Base-by-base conservation (phyloP, 2,797 vertebrate genomes). In the Eospalax fontanierii region DNA sequence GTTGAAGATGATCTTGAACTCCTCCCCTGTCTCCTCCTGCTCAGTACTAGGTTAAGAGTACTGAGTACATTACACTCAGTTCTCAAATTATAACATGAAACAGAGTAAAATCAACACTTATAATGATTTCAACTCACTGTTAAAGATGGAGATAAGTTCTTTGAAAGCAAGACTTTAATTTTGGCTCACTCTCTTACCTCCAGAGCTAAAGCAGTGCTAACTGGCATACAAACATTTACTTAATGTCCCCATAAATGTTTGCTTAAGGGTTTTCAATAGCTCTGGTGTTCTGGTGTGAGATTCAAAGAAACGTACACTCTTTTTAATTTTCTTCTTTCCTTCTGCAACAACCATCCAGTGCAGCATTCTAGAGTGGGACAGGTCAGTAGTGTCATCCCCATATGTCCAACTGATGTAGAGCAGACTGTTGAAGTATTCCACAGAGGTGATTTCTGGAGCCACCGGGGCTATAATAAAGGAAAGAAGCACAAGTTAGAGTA, bases 331-430 rank as follows among this genome's bases (percentile, higher is more conserved):
- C 87, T 99, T 99, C 98, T 97, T 99, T 61, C 99, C 99, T 59
- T 99, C 98, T 0, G 99, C 99, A 26, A 99, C 96, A 6, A 99
- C 98, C 99, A 99, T 99, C 99, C 99, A 99, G 96, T 99, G 99
- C 24, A 99, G 97, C 99, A 99, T 99, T 90, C 99, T 98, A 84
- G 99, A 99, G 97, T 99, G 99, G 0, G 99, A 99, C 63, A 99
- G 98, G 96, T 99, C 99, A 2, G 99, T 98, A 63, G 98, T 98
- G 94, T 99, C 98, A 89, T 99, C 99, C 0, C 99, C 99, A 1
- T 99, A 99, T 1, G 98, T 99, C 99, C 99, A 99, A 73, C 98
- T 99, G 74, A 99, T 87, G 0, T 99, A 99, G 79, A 99, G 95
- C 12, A 99, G 97, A 15, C 99, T 99, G 18, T 99, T 99, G 68